phyloP scores from a whole-genome alignment of 2,888 invertebrate genomes.

The Drosophila fungiperda region DNA sequence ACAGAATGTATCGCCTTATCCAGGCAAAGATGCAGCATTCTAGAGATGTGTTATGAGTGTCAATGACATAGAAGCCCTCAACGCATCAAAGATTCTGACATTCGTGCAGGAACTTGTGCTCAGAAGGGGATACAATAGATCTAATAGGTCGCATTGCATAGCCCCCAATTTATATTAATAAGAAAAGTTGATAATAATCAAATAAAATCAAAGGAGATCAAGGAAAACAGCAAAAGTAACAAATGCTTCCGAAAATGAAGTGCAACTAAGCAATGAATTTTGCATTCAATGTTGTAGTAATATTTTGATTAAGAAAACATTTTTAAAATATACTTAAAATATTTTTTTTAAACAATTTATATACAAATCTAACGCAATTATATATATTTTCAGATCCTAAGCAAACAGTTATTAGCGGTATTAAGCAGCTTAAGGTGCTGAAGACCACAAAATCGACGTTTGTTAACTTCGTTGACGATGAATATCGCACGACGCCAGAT shows the following conservation, averaged over 20 bases:
- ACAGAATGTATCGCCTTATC: too few relatives aligned
- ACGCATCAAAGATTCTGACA: too few relatives aligned
- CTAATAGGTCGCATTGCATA: too few relatives aligned
- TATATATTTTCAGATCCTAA: conserved; percentile 83
- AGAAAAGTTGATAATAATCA: neutral
- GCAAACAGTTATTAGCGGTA: conserved; percentile 88
- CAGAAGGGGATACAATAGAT: too few relatives aligned
- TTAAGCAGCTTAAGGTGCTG: conserved; percentile 89
- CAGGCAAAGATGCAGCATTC: too few relatives aligned
- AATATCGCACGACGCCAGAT: conserved; percentile 91
- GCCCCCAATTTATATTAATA: too few relatives aligned
- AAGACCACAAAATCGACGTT: conserved; percentile 93
- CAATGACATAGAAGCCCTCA: too few relatives aligned
- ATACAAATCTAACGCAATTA: neutral
- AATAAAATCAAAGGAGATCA: neutral
- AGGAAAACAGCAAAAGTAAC: neutral
- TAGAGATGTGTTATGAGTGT: too few relatives aligned
- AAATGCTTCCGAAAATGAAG: neutral
- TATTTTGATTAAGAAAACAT: neutral
- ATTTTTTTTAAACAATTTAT: neutral
- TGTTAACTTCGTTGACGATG: conserved; percentile 91
- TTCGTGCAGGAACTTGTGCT: too few relatives aligned
- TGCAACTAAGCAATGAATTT: neutral
- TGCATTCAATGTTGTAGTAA: neutral
- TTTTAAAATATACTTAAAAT: too few relatives aligned